Percentiles rank a stretch among this genome's conserved stretches.
Evolutionary conservation across 2,113 vertebrate species (phyloP).

Genomic region (Nyctereutes procyonoides): DNA sequence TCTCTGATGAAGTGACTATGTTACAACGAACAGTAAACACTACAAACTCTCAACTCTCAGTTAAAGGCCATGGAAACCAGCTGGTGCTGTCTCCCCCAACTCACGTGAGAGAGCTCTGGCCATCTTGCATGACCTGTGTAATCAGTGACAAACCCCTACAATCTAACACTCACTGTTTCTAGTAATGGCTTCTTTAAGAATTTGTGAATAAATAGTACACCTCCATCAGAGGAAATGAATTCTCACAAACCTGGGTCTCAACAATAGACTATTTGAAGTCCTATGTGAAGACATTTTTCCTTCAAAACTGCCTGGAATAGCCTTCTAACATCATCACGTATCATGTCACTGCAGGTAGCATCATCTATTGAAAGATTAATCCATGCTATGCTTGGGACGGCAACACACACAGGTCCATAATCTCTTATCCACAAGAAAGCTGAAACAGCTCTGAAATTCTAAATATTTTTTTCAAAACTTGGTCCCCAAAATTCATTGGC

Average conservation of each 20-base stretch:
- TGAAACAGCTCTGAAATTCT: background rate
- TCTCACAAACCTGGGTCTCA: background rate
- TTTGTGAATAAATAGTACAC: background rate
- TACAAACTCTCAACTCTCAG: too few species aligned
- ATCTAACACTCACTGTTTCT: background rate
- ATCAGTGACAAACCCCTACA: background rate
- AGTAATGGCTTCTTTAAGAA: background rate
- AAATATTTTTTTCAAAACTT: background rate
- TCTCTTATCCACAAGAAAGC: background rate
- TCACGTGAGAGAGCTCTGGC: fast-evolving
- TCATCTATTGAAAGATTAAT: background rate
- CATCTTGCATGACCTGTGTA: fast-evolving
- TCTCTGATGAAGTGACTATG: background rate
- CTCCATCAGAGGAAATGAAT: background rate
- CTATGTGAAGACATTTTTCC: background rate
- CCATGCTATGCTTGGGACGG: background rate
- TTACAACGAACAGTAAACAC: background rate
- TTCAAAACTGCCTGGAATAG: background rate
- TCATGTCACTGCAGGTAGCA: fast-evolving
- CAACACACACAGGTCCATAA: background rate
- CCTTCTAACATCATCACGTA: background rate
- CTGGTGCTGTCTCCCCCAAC: too few species aligned
- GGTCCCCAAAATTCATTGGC: background rate
- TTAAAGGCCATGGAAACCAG: fast-evolving
- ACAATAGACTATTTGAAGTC: background rate